Evolutionary conservation across 2,797 vertebrate genomes (phyloP).

Genomic region (Loris lydekkerianus): DNA sequence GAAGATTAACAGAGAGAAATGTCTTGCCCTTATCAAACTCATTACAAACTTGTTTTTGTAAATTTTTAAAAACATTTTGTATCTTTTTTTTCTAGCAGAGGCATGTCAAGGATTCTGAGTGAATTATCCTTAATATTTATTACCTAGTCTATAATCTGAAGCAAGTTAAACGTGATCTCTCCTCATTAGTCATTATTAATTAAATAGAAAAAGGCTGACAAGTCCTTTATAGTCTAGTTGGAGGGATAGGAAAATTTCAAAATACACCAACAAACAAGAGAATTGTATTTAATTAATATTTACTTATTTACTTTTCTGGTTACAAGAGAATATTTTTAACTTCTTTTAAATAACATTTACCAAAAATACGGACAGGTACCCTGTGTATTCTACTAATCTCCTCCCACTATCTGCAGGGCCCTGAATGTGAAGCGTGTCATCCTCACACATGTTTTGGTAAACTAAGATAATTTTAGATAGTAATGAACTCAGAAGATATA

Average conservation of each 20-base stretch:
- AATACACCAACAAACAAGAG: background rate
- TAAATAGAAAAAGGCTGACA: background rate
- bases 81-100: constrained; percentile 13
- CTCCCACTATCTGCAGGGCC: background rate
- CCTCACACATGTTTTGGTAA: background rate
- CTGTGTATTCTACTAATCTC: background rate
- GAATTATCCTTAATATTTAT: background rate
- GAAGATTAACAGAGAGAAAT: background rate
- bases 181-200: background rate
- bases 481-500: background rate
- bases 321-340: background rate
- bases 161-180: background rate
- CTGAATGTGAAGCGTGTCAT: background rate
- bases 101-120: background rate
- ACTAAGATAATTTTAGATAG: background rate
- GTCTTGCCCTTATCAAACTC: background rate
- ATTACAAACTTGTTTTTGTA: background rate
- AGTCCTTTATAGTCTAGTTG: background rate
- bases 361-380: background rate
- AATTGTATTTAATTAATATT: too few relatives aligned
- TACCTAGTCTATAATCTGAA: background rate
- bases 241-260: background rate
- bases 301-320: background rate
- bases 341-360: constrained; percentile 8
- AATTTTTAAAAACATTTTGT: background rate